A percentile compares a stretch with the other conserved stretches of the same genome.
Evolutionary conservation across 2,888 invertebrate species (phyloP).

Genomic region (Eristalinus sepulchralis): DNA sequence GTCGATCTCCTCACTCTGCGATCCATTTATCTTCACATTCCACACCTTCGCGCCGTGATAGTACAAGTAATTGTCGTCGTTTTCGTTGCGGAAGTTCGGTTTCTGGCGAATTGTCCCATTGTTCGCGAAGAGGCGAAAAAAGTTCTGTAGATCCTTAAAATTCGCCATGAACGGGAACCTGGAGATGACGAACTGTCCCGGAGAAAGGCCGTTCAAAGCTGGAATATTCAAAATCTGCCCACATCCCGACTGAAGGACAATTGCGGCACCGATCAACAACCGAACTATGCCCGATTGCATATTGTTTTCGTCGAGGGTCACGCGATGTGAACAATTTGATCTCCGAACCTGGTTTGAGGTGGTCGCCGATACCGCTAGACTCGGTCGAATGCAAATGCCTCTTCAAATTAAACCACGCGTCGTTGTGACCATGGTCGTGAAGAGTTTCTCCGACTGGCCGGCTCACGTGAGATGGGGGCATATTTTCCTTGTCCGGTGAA

Average conservation of each 20-base stretch:
- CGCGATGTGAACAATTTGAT: slow-evolving; percentile 46
- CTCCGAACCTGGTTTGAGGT: slow-evolving; percentile 35
- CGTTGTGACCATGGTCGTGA: neutral
- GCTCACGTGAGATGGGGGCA: neutral
- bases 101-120: slow-evolving; percentile 72
- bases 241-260: neutral
- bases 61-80: slow-evolving; percentile 77
- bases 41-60: slow-evolving; percentile 77
- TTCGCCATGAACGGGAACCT: slow-evolving; percentile 37
- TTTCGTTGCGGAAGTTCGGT: slow-evolving; percentile 75
- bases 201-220: neutral
- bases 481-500: neutral
- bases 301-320: neutral
- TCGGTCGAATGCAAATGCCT: slow-evolving; percentile 5
- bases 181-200: slow-evolving; percentile 22
- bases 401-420: neutral
- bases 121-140: slow-evolving; percentile 75
- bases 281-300: slow-evolving; percentile 22
- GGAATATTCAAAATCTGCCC: slow-evolving; percentile 30
- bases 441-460: slow-evolving; percentile 19
- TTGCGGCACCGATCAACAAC: neutral
- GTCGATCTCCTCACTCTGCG: slow-evolving; percentile 37
- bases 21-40: slow-evolving; percentile 76
- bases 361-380: slow-evolving; percentile 6
- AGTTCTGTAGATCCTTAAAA: slow-evolving; percentile 73